Evolutionary conservation across 2,888 invertebrate genomes (phyloP).

Genomic region (Anodontia alba): DNA sequence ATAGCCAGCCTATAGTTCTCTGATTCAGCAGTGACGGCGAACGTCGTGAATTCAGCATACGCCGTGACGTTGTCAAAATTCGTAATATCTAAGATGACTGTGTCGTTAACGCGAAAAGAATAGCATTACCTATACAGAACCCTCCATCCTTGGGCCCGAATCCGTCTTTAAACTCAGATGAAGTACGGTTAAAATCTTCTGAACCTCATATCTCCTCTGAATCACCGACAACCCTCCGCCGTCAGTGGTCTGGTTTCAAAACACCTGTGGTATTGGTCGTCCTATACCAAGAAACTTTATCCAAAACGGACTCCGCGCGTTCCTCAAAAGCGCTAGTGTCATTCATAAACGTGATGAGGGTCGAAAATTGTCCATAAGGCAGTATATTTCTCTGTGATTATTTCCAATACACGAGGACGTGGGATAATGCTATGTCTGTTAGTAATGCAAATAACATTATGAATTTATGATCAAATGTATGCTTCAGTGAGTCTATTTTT

Average conservation of each 20-base stretch:
- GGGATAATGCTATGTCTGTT: too few relatives aligned
- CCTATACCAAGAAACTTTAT: too few relatives aligned
- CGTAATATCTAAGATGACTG: conserved; percentile 20
- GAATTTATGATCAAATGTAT: too few relatives aligned
- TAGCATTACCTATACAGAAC: conserved; percentile 44
- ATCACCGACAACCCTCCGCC: conserved; percentile 65
- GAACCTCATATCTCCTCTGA: conserved; percentile 46
- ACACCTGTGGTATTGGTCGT: conserved; percentile 28
- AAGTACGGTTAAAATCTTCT: conserved; percentile 43
- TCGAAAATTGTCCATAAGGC: too few relatives aligned
- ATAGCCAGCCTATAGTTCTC: conserved; percentile 19
- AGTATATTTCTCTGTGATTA: too few relatives aligned
- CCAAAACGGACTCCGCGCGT: too few relatives aligned
- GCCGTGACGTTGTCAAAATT: conserved; percentile 29
- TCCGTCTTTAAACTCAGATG: too few relatives aligned
- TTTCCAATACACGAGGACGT: too few relatives aligned
- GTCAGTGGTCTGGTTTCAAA: conserved; percentile 53
- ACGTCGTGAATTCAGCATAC: conserved; percentile 33
- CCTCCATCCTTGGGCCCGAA: conserved; percentile 39
- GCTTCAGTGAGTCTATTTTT: too few relatives aligned
- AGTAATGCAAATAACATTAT: too few relatives aligned
- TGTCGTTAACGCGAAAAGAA: conserved; percentile 21
- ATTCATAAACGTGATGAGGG: too few relatives aligned
- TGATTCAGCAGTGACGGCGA: conserved; percentile 17
- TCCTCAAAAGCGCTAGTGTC: too few relatives aligned